Base-by-base conservation (phyloP, 2,888 invertebrate species). In the Drosophila anomalipes region DNA sequence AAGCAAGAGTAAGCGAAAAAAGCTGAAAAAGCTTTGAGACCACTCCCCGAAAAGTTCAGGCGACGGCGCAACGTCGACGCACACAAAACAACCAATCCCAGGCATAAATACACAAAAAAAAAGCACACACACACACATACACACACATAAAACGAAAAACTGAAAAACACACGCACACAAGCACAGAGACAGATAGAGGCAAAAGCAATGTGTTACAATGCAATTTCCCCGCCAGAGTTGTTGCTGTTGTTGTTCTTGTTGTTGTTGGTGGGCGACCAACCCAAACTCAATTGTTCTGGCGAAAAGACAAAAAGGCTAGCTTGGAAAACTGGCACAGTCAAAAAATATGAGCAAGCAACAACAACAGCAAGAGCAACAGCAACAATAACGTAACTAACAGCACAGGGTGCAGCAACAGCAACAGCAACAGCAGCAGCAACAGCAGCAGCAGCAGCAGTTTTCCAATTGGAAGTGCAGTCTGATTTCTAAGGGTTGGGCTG, bases 11-110 rank as follows among this genome's bases (percentile, higher is more conserved):
- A 77, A 74, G 82, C 70, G 75, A 73, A 86, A 86, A 86, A 64
- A 75, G 77, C 69, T 79, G 87, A 89, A 86, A 83, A 84, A 87
- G 89, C 89, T 89, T 87, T 89, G 87, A 86, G 91, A 91, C 91
- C 91, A 91, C 91, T 91, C 91, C 91, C 91, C 91, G 75, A 91
- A 91, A 91, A 89, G 81, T 87, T 83, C 80, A 84, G 84, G 79
- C 78, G 78, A 65, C 76, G 79, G 83, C 74, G 77, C 73, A 75
- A 82, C 81, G 78, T 78, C 73, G 76, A 86, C 83, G 89, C 75
- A 89, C 79, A 82, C 89, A 90, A 88, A 86, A 79, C 88, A 85
- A 89, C 85, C 76, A 83, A 83, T 82, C 90, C 86, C 88, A 88
- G 83, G 90, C 89, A 90, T 73, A 81, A 90, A 88, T 88, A 86